A percentile compares a stretch with the other conserved stretches of the same genome.
Evolutionary conservation across 2,797 vertebrate genomes (phyloP).

Genomic region (Poecilia wingei): DNA sequence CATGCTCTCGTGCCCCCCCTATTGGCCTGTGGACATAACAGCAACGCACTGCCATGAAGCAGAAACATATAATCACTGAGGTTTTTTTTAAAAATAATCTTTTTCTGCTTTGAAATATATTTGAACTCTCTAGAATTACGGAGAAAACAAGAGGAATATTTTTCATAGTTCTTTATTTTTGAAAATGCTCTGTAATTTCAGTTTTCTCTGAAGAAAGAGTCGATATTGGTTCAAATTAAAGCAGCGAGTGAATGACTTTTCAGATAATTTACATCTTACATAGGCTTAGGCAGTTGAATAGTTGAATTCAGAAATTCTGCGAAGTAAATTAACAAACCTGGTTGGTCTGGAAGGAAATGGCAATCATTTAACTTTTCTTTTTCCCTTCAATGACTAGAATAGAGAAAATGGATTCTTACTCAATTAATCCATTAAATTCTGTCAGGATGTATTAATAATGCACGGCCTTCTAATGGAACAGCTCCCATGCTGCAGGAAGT

Average conservation of each 20-base stretch:
- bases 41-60: neutral
- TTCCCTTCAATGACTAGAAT: neutral
- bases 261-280: neutral
- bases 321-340: neutral
- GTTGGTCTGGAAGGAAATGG: neutral
- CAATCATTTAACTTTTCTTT: neutral
- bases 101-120: neutral
- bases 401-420: neutral
- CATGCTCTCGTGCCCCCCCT: neutral
- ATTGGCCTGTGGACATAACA: neutral
- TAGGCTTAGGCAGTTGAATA: neutral
- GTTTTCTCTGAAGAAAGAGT: neutral
- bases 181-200: neutral
- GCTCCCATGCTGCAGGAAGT: neutral
- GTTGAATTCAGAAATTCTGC: neutral
- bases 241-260: neutral
- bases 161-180: neutral
- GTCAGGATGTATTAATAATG: slow-evolving; percentile 5
- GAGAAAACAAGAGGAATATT: neutral
- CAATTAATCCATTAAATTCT: neutral
- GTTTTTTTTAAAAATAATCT: neutral
- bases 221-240: neutral
- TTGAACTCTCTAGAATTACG: neutral
- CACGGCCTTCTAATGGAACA: neutral
- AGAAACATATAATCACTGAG: neutral